These are phyloP conservation scores for Raja brachyura DNA, from an alignment of 2,113 vertebrate genomes.

Conservation along the genomic window DNA sequence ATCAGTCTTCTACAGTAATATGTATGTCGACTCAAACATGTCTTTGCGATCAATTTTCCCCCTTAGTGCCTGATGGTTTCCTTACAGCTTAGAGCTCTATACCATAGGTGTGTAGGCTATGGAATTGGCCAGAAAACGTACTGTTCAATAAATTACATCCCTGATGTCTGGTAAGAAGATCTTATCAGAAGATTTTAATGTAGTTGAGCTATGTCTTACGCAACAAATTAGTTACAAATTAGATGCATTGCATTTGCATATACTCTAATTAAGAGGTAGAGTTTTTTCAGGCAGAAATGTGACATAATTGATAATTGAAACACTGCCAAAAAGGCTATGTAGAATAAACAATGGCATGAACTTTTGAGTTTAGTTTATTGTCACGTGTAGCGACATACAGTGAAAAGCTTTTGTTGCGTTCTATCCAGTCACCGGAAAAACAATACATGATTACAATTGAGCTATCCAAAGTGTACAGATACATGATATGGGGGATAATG, in stretches of 20 bases:
- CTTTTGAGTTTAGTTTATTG: no score
- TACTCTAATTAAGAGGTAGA: neutral
- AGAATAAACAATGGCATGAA: neutral
- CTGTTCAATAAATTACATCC: neutral
- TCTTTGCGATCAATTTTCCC: neutral
- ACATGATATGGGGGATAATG: no score
- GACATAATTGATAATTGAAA: neutral
- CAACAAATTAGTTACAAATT: neutral
- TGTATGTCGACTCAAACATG: neutral
- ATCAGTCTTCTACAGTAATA: neutral
- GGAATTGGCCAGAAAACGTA: neutral
- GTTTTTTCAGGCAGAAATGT: neutral
- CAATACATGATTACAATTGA: no score
- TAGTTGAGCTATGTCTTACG: neutral
- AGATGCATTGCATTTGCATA: neutral
- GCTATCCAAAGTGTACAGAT: no score
- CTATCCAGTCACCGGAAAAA: no score
- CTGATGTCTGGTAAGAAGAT: neutral
- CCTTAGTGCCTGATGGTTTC: neutral
- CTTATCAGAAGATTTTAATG: neutral
- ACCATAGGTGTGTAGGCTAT: neutral
- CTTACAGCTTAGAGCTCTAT: neutral
- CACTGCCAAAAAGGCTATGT: neutral
- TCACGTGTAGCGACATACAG: no score
- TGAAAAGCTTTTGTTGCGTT: no score